These are phyloP conservation scores for Ephestia elutella DNA, from an alignment of 1,140 invertebrate genomes.

Conservation along the genomic window DNA sequence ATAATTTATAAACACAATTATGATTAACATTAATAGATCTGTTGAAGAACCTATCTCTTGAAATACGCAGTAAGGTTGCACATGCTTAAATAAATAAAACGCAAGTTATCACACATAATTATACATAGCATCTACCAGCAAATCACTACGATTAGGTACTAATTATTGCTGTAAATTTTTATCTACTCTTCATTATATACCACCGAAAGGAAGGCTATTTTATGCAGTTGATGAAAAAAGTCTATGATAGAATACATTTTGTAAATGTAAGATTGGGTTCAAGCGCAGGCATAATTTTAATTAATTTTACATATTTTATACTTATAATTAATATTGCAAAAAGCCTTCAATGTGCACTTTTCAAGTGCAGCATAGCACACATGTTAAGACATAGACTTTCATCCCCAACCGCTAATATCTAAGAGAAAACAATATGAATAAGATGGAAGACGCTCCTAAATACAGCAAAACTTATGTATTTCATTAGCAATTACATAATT, in stretches of 20 bases:
- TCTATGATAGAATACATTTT: constrained; percentile 9
- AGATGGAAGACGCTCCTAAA: constrained; percentile 72
- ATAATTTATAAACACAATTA: too few species aligned
- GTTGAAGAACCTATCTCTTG: too few species aligned
- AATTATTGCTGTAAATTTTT: constrained; percentile 71
- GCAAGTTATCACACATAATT: constrained; percentile 64
- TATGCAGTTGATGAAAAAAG: constrained; percentile 33
- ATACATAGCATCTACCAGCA: constrained; percentile 68
- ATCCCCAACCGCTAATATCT: constrained; percentile 37
- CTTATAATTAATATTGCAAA: constrained; percentile 6
- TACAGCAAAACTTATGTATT: constrained; percentile 69
- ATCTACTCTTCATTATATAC: constrained; percentile 53
- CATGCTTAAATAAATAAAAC: constrained; percentile 45
- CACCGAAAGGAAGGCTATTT: constrained; percentile 68
- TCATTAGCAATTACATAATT: constrained; percentile 58
- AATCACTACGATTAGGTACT: constrained; percentile 64
- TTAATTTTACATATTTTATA: not conserved
- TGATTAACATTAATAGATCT: too few species aligned
- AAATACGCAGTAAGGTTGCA: not conserved
- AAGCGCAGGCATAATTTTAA: not conserved
- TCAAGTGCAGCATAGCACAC: constrained; percentile 2
- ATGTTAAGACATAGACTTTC: constrained; percentile 19
- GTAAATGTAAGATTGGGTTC: not conserved
- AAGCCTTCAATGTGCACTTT: constrained; percentile 1
- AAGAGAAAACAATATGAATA: constrained; percentile 63